phyloP scores from a whole-genome alignment of 2,797 vertebrate species.

The Salmo trutta region DNA sequence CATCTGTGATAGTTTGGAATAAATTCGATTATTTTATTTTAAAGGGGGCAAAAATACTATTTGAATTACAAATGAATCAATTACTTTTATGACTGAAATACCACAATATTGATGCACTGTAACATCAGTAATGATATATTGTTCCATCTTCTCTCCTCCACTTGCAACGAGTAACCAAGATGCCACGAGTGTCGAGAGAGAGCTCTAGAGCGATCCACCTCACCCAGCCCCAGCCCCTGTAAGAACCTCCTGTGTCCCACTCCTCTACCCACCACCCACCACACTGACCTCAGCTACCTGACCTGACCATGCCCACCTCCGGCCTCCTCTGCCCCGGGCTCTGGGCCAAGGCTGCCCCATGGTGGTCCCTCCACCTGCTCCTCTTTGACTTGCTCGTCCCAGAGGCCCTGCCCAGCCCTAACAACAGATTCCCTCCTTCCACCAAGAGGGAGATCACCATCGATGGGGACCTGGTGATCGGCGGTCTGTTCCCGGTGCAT shows the following conservation, averaged over 20 bases:
- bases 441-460: conserved; percentile 89
- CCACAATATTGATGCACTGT: background rate
- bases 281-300: conserved; percentile 32
- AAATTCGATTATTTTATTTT: too few relatives aligned
- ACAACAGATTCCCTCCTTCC: conserved; percentile 51
- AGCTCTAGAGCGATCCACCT: conserved; percentile 43
- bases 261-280: conserved; percentile 21
- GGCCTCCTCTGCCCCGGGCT: conserved; percentile 50
- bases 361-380: conserved; percentile 66
- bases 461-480: conserved; percentile 93
- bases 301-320: conserved; percentile 57
- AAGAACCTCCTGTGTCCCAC: conserved; percentile 35
- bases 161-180: conserved; percentile 52
- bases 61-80: background rate
- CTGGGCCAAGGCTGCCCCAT: conserved; percentile 57
- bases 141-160: conserved; percentile 27
- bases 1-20: too few relatives aligned
- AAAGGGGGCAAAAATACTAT: too few relatives aligned
- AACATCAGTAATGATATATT: background rate
- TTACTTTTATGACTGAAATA: background rate
- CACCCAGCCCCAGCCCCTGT: conserved; percentile 38
- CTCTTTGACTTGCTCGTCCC: conserved; percentile 70
- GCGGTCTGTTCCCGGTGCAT: conserved; percentile 94
- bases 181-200: conserved; percentile 50
- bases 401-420: conserved; percentile 65